Evolutionary conservation across 2,888 invertebrate species (phyloP).

Genomic region (Thyatira batis): DNA sequence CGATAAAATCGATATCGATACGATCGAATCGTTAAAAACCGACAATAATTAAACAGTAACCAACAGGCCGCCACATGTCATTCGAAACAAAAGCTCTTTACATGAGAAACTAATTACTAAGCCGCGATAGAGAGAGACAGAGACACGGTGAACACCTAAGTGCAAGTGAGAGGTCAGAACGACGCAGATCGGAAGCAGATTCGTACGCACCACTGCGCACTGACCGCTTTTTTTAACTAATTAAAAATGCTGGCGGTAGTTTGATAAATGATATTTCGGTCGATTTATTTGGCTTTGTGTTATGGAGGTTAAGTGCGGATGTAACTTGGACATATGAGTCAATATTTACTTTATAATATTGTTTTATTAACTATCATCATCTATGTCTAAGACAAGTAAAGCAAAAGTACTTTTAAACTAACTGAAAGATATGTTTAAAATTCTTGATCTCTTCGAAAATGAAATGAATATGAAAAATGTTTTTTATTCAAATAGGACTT

Average conservation of each 20-base stretch:
- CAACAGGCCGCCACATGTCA: constrained; percentile 74
- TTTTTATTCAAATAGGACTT: too few relatives aligned
- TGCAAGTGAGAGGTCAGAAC: constrained; percentile 39
- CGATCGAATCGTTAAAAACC: constrained; percentile 55
- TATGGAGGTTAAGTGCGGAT: constrained; percentile 25
- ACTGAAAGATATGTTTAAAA: too few relatives aligned
- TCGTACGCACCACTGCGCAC: constrained; percentile 73
- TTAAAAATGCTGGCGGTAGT: constrained; percentile 72
- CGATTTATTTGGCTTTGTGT: constrained; percentile 64
- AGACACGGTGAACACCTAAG: constrained; percentile 16
- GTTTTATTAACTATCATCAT: background rate
- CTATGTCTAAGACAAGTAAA: too few relatives aligned
- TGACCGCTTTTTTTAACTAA: constrained; percentile 68
- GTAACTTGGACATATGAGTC: background rate
- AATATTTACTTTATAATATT: background rate
- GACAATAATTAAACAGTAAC: constrained; percentile 64
- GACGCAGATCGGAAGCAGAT: constrained; percentile 75
- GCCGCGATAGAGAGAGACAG: constrained; percentile 41
- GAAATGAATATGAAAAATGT: too few relatives aligned
- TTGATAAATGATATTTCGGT: constrained; percentile 69
- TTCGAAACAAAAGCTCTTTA: constrained; percentile 72
- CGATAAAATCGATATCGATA: constrained; percentile 52
- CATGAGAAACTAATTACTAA: constrained; percentile 78
- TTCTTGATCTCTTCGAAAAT: too few relatives aligned
- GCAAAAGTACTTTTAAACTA: too few relatives aligned